Conservation (phyloP, 2,888 invertebrate genomes). For the Drosophila macrospina region DNA sequence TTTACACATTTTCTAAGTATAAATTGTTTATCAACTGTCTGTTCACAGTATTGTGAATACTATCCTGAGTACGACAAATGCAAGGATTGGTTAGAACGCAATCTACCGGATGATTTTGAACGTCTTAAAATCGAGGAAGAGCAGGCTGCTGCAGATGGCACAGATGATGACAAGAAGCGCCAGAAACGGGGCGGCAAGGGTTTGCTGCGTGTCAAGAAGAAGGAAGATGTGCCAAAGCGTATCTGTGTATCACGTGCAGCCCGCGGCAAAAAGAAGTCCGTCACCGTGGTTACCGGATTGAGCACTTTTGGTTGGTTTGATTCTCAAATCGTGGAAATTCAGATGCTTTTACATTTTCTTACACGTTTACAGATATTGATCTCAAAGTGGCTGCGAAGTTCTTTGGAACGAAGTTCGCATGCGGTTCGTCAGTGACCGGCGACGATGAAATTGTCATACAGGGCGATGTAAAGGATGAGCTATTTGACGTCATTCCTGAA, state of each 20-base stretch:
- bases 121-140: conserved; percentile 89
- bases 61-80: conserved; percentile 99
- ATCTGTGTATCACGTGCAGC: conserved; percentile 95
- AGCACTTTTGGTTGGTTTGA: conserved; percentile 93
- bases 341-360: neutral
- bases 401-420: conserved; percentile 98
- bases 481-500: conserved; percentile 98
- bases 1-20: neutral
- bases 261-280: conserved; percentile 99
- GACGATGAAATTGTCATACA: conserved; percentile 99
- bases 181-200: conserved; percentile 99
- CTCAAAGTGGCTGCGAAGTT: conserved; percentile 98
- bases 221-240: conserved; percentile 94
- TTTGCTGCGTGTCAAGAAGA: conserved; percentile 97
- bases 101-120: conserved; percentile 97
- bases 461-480: conserved; percentile 99
- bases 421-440: conserved; percentile 99
- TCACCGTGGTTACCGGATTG: conserved; percentile 98
- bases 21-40: neutral
- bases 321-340: neutral
- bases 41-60: conserved; percentile 96
- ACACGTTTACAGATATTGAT: conserved; percentile 92
- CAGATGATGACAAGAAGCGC: conserved; percentile 96
- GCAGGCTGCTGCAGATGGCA: conserved; percentile 89
- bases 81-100: conserved; percentile 97